Evolutionary conservation across 2,797 vertebrate species (phyloP).

Genomic region (Rhinoraja longicauda): DNA sequence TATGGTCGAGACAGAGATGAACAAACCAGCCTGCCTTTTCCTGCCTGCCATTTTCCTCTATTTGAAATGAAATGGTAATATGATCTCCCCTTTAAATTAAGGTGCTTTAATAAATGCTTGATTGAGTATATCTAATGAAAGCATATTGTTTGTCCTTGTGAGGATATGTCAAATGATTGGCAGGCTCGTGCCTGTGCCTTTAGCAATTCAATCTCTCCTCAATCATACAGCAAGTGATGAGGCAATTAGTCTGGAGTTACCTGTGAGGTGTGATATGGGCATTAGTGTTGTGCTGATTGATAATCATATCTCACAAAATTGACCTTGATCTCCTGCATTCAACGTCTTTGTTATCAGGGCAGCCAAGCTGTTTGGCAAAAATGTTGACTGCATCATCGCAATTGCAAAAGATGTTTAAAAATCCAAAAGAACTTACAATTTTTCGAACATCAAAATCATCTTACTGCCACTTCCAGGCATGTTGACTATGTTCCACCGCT

Average conservation of each 20-base stretch:
- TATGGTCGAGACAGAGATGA: background rate
- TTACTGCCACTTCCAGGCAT: background rate
- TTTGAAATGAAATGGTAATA: background rate
- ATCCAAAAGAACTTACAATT: background rate
- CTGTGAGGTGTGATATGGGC: constrained; percentile 29
- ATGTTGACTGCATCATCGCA: background rate
- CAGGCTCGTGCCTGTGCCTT: background rate
- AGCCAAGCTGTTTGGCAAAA: background rate
- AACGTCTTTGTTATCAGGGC: background rate
- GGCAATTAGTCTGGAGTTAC: constrained; percentile 28
- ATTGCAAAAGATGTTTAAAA: background rate
- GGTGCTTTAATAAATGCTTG: background rate
- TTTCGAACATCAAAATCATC: background rate
- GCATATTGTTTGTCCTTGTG: background rate
- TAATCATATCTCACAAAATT: constrained; percentile 33
- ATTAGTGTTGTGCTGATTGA: background rate
- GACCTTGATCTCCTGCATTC: constrained; percentile 13
- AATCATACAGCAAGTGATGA: constrained; percentile 3
- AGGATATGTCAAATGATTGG: background rate
- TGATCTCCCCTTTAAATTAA: background rate
- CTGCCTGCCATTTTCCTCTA: background rate
- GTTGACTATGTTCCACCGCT: background rate
- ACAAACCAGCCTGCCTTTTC: background rate
- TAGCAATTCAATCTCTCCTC: constrained; percentile 26
- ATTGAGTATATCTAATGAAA: background rate